Evolutionary conservation across 2,113 vertebrate species (phyloP).

Genomic region (Pluvialis apricaria): DNA sequence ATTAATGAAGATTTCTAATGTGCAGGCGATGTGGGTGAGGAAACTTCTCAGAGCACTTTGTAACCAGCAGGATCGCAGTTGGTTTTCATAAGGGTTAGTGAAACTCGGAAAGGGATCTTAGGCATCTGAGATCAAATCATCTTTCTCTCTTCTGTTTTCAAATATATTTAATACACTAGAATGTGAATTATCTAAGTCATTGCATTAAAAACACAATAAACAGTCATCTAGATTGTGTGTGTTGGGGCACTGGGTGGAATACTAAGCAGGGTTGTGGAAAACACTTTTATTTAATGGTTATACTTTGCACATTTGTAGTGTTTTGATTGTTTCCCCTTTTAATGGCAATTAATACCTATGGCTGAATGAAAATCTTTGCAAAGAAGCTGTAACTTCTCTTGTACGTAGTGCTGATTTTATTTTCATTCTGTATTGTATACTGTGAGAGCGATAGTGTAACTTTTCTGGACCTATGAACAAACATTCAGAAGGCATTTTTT

Average conservation of each 20-base stretch:
- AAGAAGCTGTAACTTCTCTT: background rate
- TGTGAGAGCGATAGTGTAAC: background rate
- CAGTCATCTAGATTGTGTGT: background rate
- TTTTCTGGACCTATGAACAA: background rate
- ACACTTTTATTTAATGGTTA: background rate
- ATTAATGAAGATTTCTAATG: background rate
- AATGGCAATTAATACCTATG: background rate
- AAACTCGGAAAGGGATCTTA: background rate
- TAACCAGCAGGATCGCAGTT: background rate
- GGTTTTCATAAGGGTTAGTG: background rate
- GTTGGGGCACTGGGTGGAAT: background rate
- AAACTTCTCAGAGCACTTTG: background rate
- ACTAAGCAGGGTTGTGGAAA: background rate
- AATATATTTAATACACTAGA: background rate
- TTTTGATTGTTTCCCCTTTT: background rate
- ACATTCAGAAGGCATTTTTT: background rate
- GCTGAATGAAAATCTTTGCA: background rate
- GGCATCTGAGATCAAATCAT: background rate
- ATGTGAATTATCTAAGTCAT: fast-evolving
- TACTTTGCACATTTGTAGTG: background rate
- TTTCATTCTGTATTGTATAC: background rate
- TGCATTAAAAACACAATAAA: background rate
- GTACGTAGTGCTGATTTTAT: background rate
- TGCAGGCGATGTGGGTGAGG: background rate
- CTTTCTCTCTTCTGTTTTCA: background rate